phyloP scores from a whole-genome alignment of 2,888 invertebrate genomes.

The Aphodius granarius region DNA sequence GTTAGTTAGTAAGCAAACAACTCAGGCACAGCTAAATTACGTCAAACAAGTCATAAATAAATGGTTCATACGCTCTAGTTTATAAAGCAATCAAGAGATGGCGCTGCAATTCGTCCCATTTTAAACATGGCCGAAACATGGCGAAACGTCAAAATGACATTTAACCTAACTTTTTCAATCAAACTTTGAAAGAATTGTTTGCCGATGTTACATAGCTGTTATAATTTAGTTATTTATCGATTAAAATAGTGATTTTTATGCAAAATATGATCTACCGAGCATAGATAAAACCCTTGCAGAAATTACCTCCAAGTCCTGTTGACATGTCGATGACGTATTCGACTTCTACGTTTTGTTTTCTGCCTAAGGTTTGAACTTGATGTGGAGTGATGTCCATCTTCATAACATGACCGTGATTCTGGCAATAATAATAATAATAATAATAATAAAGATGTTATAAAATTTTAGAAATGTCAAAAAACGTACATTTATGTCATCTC shows the following conservation, averaged over 20 bases:
- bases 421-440: conserved; percentile 18
- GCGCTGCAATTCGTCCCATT: background rate
- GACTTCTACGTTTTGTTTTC: conserved; percentile 44
- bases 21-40: background rate
- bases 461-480: no score
- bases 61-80: no score
- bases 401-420: conserved; percentile 21
- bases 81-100: background rate
- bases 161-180: background rate
- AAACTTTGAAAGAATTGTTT: background rate
- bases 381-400: conserved; percentile 22
- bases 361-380: conserved; percentile 9
- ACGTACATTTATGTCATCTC: conserved; percentile 30
- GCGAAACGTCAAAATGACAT: background rate
- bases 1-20: conserved; percentile 27
- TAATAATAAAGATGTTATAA: background rate
- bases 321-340: conserved; percentile 49
- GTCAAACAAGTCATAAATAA: no score
- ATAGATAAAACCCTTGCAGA: conserved; percentile 24
- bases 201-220: background rate
- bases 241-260: background rate
- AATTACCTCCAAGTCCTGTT: conserved; percentile 49
- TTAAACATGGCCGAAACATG: background rate
- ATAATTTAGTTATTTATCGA: background rate
- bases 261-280: conserved; percentile 9